A percentile compares a stretch with the other conserved stretches of the same genome.
These are phyloP conservation scores for Philypnodon macrostomus DNA, from an alignment of 2,797 vertebrate species.

Conservation along the genomic window DNA sequence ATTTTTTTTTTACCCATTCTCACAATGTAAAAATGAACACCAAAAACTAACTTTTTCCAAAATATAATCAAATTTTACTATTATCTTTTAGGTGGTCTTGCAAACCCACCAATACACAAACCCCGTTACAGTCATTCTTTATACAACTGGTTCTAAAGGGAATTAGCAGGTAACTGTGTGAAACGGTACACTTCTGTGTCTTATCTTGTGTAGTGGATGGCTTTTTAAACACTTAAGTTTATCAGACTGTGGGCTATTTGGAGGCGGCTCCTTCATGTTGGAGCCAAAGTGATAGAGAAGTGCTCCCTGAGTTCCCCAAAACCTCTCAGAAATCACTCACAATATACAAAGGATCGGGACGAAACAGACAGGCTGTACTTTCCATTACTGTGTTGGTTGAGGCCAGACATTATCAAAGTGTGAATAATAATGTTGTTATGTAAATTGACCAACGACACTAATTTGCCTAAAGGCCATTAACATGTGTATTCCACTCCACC, in stretches of 20 bases:
- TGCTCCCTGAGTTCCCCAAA: conserved; percentile 4
- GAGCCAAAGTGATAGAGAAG: conserved; percentile 16
- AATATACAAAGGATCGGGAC: background rate
- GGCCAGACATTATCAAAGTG: conserved; percentile 2
- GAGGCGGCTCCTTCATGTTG: conserved; percentile 24
- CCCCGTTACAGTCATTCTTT: background rate
- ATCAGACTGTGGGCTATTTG: conserved; percentile 60
- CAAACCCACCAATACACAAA: background rate
- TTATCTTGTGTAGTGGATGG: conserved; percentile 57
- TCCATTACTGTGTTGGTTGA: background rate
- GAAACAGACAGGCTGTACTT: background rate
- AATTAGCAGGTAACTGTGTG: conserved; percentile 23
- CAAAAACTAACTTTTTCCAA: too few relatives aligned
- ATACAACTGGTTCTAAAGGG: background rate
- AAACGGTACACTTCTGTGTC: conserved; percentile 31
- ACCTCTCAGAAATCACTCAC: conserved; percentile 1
- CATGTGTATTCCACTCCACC: background rate
- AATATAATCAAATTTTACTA: background rate
- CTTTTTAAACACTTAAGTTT: conserved; percentile 67
- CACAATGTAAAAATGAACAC: too few relatives aligned
- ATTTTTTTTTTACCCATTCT: too few relatives aligned
- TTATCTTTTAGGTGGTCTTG: background rate
- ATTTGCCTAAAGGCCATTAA: background rate
- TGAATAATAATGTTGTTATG: conserved; percentile 2
- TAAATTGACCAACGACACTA: background rate